Percentiles rank a stretch among this genome's conserved stretches.
These are phyloP conservation scores for Omphaloscelis lunosa DNA, from an alignment of 2,888 invertebrate genomes.

Conservation along the genomic window DNA sequence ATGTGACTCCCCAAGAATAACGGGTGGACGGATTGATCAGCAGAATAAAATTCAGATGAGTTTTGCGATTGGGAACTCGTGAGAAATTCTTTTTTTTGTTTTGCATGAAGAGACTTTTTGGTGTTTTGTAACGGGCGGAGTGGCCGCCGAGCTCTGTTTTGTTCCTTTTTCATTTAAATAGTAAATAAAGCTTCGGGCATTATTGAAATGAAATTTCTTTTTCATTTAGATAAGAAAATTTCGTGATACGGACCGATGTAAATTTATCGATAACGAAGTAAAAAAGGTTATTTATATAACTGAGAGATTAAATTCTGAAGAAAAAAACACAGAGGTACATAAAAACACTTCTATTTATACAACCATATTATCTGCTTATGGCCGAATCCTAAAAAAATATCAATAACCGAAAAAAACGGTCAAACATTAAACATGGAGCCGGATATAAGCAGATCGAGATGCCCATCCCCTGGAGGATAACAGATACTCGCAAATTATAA, in stretches of 20 bases:
- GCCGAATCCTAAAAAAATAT: constrained; percentile 74
- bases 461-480: constrained; percentile 76
- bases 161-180: constrained; percentile 51
- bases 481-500: constrained; percentile 86
- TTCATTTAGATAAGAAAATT: constrained; percentile 28
- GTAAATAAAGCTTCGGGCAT: constrained; percentile 44
- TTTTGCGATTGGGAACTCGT: constrained; percentile 73
- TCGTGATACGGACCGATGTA: constrained; percentile 8
- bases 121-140: constrained; percentile 57
- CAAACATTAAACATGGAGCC: constrained; percentile 75
- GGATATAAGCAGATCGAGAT: constrained; percentile 74
- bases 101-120: constrained; percentile 60
- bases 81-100: constrained; percentile 66
- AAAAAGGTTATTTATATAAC: constrained; percentile 43
- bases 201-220: constrained; percentile 40
- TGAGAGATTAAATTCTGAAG: constrained; percentile 37
- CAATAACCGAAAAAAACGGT: constrained; percentile 71
- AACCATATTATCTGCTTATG: constrained; percentile 59
- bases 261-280: constrained; percentile 24
- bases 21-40: constrained; percentile 74
- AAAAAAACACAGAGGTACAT: constrained; percentile 18
- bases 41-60: constrained; percentile 78
- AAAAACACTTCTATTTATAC: constrained; percentile 57
- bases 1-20: constrained; percentile 75
- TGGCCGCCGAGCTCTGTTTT: constrained; percentile 55